Evolutionary conservation across 2,113 vertebrate genomes (phyloP).

Genomic region (Sula dactylatra): DNA sequence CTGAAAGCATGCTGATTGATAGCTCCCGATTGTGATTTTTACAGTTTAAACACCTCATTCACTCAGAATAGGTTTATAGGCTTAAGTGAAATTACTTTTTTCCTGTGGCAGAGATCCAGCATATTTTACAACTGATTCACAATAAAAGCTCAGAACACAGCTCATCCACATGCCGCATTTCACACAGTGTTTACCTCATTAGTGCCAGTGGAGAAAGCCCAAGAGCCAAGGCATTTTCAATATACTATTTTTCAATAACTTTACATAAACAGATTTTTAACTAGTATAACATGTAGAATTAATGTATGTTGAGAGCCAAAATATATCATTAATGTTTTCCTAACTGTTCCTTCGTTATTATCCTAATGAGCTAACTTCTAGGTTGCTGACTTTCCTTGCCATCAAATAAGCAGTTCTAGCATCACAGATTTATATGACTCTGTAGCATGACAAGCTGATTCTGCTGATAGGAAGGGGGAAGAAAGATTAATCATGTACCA

Average conservation of each 20-base stretch:
- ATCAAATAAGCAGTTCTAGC: background rate
- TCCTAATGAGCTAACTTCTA: background rate
- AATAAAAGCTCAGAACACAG: conserved; percentile 36
- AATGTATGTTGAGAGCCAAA: background rate
- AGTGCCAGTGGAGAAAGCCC: conserved; percentile 8
- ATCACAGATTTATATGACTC: background rate
- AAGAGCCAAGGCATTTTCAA: conserved; percentile 14
- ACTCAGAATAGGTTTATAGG: conserved; percentile 22
- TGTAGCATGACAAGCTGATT: background rate
- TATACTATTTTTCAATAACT: conserved; percentile 23
- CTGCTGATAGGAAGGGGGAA: background rate
- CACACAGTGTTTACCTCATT: conserved; percentile 58
- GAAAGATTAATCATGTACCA: conserved; percentile 21
- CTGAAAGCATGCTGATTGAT: conserved; percentile 40
- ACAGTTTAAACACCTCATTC: conserved; percentile 47
- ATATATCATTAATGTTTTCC: background rate
- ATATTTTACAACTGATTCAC: conserved; percentile 54
- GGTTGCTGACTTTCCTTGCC: background rate
- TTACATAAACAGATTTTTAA: background rate
- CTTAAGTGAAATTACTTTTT: conserved; percentile 53
- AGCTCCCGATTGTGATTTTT: conserved; percentile 42
- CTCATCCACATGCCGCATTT: conserved; percentile 40
- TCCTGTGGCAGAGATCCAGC: conserved; percentile 38
- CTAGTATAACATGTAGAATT: background rate
- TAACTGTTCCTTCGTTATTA: conserved; percentile 3